phyloP scores from a whole-genome alignment of 2,888 invertebrate genomes.

The Thalpophila matura region DNA sequence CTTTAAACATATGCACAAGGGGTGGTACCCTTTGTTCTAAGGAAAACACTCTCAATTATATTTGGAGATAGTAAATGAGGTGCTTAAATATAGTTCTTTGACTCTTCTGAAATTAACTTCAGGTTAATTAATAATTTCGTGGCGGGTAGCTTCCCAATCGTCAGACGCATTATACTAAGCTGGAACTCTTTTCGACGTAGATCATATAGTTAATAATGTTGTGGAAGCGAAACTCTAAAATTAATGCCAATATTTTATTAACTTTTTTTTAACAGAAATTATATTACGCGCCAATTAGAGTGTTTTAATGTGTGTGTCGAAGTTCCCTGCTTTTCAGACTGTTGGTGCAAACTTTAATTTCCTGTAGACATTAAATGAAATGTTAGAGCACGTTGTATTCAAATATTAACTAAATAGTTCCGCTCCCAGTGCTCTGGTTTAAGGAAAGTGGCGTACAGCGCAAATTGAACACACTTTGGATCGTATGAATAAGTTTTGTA shows the following conservation, averaged over 20 bases:
- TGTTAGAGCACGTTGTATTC: background rate
- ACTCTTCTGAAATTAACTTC: conserved; percentile 32
- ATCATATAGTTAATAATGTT: conserved; percentile 7
- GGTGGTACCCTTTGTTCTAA: conserved; percentile 14
- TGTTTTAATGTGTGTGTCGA: background rate
- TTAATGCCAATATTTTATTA: background rate
- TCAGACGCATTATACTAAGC: conserved; percentile 24
- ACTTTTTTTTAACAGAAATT: background rate
- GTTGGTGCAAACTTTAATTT: conserved; percentile 32
- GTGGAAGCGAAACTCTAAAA: background rate
- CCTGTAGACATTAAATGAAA: conserved; percentile 27
- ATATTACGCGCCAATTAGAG: too few species aligned
- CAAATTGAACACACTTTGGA: conserved; percentile 22
- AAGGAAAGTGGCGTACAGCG: conserved; percentile 6
- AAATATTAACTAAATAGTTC: conserved; percentile 24
- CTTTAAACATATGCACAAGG: conserved; percentile 30
- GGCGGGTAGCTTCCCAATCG: conserved; percentile 6
- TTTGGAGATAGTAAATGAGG: too few species aligned
- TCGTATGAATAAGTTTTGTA: background rate
- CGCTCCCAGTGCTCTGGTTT: conserved; percentile 16
- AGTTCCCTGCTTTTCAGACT: conserved; percentile 11
- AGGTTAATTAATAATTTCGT: conserved; percentile 30
- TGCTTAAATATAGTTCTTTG: conserved; percentile 34
- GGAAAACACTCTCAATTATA: conserved; percentile 2
- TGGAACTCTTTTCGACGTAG: conserved; percentile 6